Evolutionary conservation across 1,140 invertebrate genomes (phyloP).

Genomic region (Chymomyza costata): DNA sequence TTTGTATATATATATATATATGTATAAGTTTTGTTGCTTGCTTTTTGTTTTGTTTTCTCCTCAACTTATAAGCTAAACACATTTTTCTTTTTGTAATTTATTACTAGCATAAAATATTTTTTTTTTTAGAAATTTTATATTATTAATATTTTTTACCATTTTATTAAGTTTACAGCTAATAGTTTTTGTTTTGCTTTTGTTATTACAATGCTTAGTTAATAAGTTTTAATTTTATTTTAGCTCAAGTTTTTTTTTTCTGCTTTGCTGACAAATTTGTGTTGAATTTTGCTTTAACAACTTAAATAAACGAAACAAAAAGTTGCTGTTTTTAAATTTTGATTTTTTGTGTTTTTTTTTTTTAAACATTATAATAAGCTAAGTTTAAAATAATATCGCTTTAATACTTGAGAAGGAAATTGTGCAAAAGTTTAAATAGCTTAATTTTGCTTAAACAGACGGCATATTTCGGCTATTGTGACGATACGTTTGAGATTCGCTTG

Average conservation of each 20-base stretch:
- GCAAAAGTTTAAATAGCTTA: conserved; percentile 56
- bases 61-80: conserved; percentile 57
- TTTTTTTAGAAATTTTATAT: conserved; percentile 19
- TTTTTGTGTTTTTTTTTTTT: conserved; percentile 32
- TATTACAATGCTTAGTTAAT: conserved; percentile 56
- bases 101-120: conserved; percentile 59
- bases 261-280: conserved; percentile 19
- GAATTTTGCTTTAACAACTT: not conserved
- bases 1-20: not conserved
- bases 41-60: conserved; percentile 32
- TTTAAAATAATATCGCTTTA: conserved; percentile 73
- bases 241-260: conserved; percentile 37
- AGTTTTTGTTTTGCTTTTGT: conserved; percentile 23
- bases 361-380: conserved; percentile 63
- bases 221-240: conserved; percentile 40
- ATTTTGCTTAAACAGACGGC: conserved; percentile 41
- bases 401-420: conserved; percentile 73
- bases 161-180: conserved; percentile 30
- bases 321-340: conserved; percentile 46
- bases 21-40: conserved; percentile 28
- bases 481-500: conserved; percentile 66
- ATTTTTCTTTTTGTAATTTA: conserved; percentile 45
- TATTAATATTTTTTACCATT: conserved; percentile 35
- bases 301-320: conserved; percentile 21
- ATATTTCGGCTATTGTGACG: conserved; percentile 48